Conservation (phyloP, 2,888 invertebrate species). For the Nudaria mundana region DNA sequence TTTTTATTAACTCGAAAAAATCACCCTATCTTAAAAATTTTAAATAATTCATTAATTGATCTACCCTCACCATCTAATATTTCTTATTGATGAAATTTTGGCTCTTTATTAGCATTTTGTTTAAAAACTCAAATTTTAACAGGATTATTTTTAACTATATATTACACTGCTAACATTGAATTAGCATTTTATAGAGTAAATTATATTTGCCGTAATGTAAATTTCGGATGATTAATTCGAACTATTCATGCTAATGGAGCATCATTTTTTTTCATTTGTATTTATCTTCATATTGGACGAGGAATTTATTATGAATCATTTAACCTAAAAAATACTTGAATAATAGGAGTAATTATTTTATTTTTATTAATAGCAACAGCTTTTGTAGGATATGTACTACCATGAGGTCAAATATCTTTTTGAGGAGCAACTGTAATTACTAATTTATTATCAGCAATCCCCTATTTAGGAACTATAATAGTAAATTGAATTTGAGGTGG, state of each 20-base stretch:
- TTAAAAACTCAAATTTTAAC: slow-evolving; percentile 85
- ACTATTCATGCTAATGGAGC: slow-evolving; percentile 86
- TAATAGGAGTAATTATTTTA: slow-evolving; percentile 83
- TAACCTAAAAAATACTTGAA: too few species aligned
- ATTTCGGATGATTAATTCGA: slow-evolving; percentile 85
- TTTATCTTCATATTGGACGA: slow-evolving; percentile 86
- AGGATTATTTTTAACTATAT: slow-evolving; percentile 86
- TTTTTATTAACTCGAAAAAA: slow-evolving; percentile 63
- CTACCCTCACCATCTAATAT: slow-evolving; percentile 83
- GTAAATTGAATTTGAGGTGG: slow-evolving; percentile 89
- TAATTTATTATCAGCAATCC: too few species aligned
- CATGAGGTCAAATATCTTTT: too few species aligned
- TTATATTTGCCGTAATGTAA: slow-evolving; percentile 86
- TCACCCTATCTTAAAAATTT: slow-evolving; percentile 78
- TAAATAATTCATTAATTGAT: slow-evolving; percentile 81
- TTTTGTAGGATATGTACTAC: too few species aligned
- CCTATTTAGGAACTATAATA: slow-evolving; percentile 82
- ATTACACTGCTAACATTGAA: slow-evolving; percentile 83
- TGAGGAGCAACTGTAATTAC: too few species aligned
- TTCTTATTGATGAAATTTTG: slow-evolving; percentile 85
- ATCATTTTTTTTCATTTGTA: slow-evolving; percentile 86
- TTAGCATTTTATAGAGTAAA: slow-evolving; percentile 84
- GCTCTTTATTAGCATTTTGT: slow-evolving; percentile 83
- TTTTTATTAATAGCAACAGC: too few species aligned
- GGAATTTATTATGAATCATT: too few species aligned